Conservation (phyloP, 2,888 invertebrate genomes). For the Tenthredo notha region DNA sequence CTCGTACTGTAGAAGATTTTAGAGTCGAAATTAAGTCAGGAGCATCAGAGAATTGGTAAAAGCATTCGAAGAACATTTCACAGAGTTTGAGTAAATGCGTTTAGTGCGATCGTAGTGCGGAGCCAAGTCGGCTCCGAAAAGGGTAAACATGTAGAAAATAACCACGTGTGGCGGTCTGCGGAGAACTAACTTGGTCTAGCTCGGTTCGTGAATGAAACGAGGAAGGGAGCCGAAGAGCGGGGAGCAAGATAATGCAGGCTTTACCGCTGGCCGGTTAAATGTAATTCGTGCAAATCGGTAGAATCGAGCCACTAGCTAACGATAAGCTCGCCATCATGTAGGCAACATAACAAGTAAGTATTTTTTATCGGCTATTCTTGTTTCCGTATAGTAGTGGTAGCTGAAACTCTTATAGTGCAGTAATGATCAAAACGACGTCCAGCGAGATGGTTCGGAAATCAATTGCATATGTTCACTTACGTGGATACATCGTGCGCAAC, state of each 20-base stretch:
- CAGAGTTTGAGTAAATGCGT: background rate
- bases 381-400: background rate
- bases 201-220: constrained; percentile 44
- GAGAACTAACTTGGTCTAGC: constrained; percentile 9
- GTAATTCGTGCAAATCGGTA: constrained; percentile 28
- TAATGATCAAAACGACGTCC: background rate
- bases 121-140: background rate
- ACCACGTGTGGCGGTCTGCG: constrained; percentile 32
- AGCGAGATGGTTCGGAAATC: background rate
- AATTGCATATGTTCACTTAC: background rate
- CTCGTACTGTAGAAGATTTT: background rate
- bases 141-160: constrained; percentile 27
- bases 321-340: constrained; percentile 1
- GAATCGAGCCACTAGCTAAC: constrained; percentile 12
- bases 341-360: background rate
- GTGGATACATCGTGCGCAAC: background rate
- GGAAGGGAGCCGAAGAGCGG: constrained; percentile 21
- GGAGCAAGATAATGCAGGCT: constrained; percentile 24
- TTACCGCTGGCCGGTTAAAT: background rate
- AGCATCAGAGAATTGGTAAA: background rate
- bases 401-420: background rate
- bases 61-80: background rate
- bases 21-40: background rate
- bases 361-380: background rate
- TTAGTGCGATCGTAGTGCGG: background rate